These are phyloP conservation scores for Beroe forskalii DNA, from an alignment of 37 sponge, comb jelly and placozoan genomes.

Conservation along the genomic window DNA sequence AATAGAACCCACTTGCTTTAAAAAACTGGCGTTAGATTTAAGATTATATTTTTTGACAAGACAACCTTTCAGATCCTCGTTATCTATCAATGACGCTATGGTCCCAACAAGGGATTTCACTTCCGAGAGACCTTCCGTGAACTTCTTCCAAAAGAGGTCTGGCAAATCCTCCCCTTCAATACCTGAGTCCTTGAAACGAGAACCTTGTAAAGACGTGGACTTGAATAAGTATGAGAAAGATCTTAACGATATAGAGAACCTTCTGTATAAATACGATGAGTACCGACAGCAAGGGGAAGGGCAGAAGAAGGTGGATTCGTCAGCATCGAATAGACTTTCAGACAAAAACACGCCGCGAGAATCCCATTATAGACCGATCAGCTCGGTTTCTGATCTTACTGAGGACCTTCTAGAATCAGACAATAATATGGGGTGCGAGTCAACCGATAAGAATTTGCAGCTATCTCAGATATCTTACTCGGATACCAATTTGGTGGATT, in stretches of 20 bases:
- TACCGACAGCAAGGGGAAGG: background rate
- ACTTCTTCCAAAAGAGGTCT: background rate
- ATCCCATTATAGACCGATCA: background rate
- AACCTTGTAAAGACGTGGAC: background rate
- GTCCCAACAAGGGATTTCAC: background rate
- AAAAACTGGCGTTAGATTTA: no score
- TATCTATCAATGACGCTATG: background rate
- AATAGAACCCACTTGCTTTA: no score
- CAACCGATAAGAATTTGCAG: no score
- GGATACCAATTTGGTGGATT: background rate
- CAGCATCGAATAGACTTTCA: background rate
- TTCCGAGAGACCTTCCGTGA: background rate
- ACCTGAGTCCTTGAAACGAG: background rate
- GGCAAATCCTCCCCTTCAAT: background rate
- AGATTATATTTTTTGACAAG: no score
- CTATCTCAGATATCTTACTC: no score
- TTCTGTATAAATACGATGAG: constrained; percentile 52
- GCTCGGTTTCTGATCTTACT: background rate
- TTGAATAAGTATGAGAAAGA: constrained; percentile 37
- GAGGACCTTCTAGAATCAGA: background rate
- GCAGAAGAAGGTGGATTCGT: background rate
- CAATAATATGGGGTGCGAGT: no score
- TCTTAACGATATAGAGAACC: constrained; percentile 24
- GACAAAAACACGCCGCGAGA: background rate
- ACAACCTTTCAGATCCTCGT: background rate